phyloP scores from a whole-genome alignment of 37 sponge, comb jelly and placozoan genomes.

The Ianthella basta region DNA sequence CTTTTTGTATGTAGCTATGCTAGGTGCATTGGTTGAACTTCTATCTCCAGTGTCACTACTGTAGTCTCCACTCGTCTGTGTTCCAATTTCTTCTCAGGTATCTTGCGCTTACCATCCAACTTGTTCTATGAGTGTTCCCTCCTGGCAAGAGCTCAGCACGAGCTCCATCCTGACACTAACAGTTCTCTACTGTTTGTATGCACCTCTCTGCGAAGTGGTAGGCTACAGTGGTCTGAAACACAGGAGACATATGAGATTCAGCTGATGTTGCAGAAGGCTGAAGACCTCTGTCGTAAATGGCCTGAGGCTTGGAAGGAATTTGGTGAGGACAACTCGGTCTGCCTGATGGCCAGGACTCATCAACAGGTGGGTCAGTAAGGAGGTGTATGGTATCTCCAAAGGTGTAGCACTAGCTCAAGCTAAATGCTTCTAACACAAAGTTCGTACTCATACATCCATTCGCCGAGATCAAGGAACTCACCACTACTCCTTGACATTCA shows the following conservation, averaged over 20 bases:
- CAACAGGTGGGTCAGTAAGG: not conserved
- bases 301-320: constrained; percentile 18
- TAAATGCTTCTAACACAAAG: too few species aligned
- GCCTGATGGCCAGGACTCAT: constrained; percentile 22
- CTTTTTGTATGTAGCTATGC: too few species aligned
- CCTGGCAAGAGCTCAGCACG: constrained; percentile 26
- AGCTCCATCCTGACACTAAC: constrained; percentile 28
- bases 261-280: not conserved
- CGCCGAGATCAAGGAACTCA: too few species aligned
- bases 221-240: not conserved
- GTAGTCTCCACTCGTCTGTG: too few species aligned
- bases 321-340: not conserved
- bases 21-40: too few species aligned
- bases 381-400: too few species aligned
- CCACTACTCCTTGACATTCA: too few species aligned
- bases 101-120: constrained; percentile 73
- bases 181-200: constrained; percentile 34
- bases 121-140: constrained; percentile 73
- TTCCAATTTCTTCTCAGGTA: too few species aligned
- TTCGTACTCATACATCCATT: too few species aligned
- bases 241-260: not conserved
- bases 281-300: not conserved
- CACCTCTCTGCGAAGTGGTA: not conserved
- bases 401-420: too few species aligned
- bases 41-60: too few species aligned